Evolutionary conservation across 2,888 invertebrate genomes (phyloP).

Genomic region (Aphidoletes aphidimyza): DNA sequence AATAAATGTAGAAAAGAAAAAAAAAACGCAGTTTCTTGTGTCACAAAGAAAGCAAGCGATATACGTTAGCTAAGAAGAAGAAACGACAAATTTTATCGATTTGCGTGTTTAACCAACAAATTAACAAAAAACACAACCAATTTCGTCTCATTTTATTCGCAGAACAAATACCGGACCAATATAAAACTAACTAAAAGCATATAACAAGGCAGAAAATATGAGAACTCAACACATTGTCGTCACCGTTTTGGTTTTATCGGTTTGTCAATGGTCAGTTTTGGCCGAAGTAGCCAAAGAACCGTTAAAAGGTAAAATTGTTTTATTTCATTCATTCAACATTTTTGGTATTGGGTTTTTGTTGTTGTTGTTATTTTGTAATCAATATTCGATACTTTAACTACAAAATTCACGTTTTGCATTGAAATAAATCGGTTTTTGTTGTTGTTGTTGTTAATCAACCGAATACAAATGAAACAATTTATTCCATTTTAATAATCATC

Average conservation of each 20-base stretch:
- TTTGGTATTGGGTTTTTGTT: too few species aligned
- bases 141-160: background rate
- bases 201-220: background rate
- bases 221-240: background rate
- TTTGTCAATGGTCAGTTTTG: slow-evolving; percentile 31
- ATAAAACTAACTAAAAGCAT: background rate
- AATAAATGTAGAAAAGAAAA: too few species aligned
- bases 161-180: background rate
- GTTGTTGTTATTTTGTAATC: background rate
- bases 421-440: too few species aligned
- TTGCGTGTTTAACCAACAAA: background rate
- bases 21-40: background rate
- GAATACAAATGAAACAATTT: too few species aligned
- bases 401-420: too few species aligned
- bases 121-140: background rate
- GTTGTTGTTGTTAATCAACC: too few species aligned
- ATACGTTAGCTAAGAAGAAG: background rate
- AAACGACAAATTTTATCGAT: background rate
- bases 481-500: too few species aligned
- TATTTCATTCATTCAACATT: too few species aligned
- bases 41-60: background rate
- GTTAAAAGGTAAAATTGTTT: background rate
- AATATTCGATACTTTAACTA: too few species aligned
- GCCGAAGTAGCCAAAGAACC: background rate
- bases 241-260: background rate